These are phyloP conservation scores for Tipula helvola DNA, from an alignment of 2,888 invertebrate species.

Conservation along the genomic window DNA sequence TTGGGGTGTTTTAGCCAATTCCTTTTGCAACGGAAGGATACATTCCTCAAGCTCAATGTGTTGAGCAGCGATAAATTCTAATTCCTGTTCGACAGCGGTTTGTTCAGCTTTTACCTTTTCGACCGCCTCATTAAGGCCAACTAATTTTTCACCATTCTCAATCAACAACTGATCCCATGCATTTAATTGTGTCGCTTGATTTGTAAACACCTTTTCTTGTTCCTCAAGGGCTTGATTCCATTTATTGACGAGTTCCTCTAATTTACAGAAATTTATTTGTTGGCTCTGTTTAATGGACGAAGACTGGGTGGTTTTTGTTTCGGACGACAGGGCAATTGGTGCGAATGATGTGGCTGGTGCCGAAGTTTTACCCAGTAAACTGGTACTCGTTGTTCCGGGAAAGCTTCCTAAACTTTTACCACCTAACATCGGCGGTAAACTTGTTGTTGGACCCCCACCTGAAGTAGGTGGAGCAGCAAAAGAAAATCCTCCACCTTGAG, in stretches of 20 bases:
- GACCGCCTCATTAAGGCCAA: constrained; percentile 74
- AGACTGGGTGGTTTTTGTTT: constrained; percentile 23
- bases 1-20: constrained; percentile 51
- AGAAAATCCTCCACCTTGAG: constrained; percentile 11
- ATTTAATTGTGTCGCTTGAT: constrained; percentile 90
- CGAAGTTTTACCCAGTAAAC: not conserved
- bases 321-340: not conserved
- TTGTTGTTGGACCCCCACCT: constrained; percentile 11
- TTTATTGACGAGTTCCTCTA: constrained; percentile 87
- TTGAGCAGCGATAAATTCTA: constrained; percentile 86
- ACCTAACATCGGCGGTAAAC: not conserved
- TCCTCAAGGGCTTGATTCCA: constrained; percentile 88
- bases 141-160: constrained; percentile 72
- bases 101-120: constrained; percentile 82
- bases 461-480: constrained; percentile 8
- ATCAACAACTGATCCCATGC: constrained; percentile 89
- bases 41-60: constrained; percentile 86
- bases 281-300: constrained; percentile 28
- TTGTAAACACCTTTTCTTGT: constrained; percentile 82
- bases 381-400: not conserved
- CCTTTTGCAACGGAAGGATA: constrained; percentile 73
- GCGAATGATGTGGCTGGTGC: not conserved
- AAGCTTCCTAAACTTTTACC: not conserved
- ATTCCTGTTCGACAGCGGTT: constrained; percentile 76
- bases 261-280: constrained; percentile 64